Evolutionary conservation across 2,113 vertebrate genomes (phyloP).

Genomic region (Psettodes erumei): DNA sequence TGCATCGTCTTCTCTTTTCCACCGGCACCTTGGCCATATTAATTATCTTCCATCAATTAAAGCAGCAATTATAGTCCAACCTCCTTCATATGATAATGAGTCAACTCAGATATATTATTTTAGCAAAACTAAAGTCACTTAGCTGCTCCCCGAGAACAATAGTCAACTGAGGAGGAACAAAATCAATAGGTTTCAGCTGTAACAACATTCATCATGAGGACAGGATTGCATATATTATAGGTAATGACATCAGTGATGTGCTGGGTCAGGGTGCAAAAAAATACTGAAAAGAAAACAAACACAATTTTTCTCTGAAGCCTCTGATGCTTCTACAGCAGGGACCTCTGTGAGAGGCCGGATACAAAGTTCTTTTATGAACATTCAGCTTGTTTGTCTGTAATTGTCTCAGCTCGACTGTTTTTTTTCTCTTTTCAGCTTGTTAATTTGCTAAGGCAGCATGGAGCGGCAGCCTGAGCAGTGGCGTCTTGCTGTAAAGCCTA

Average conservation of each 20-base stretch:
- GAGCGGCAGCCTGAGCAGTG: neutral
- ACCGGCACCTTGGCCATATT: conserved; percentile 59
- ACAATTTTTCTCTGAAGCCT: conserved; percentile 6
- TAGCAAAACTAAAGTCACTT: conserved; percentile 45
- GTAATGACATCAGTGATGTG: conserved; percentile 22
- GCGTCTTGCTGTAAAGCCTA: neutral
- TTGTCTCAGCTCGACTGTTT: neutral
- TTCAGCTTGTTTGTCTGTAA: too few relatives aligned
- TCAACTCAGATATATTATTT: conserved; percentile 58
- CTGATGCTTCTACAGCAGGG: neutral
- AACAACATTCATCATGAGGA: conserved; percentile 54
- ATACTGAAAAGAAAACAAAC: conserved; percentile 15
- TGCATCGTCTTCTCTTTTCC: conserved; percentile 4
- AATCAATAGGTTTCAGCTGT: conserved; percentile 48
- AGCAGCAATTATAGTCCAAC: conserved; percentile 73
- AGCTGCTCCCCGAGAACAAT: conserved; percentile 49
- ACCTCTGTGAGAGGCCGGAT: too few relatives aligned
- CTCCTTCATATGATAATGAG: conserved; percentile 79
- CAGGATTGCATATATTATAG: conserved; percentile 55
- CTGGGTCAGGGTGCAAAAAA: neutral
- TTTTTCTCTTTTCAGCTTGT: conserved; percentile 7
- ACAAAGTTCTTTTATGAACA: too few relatives aligned
- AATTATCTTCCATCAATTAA: conserved; percentile 82
- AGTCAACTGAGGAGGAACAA: conserved; percentile 18
- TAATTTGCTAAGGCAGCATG: neutral